Evolutionary conservation across 2,113 vertebrate species (phyloP).

Genomic region (Heterotilapia buettikoferi): DNA sequence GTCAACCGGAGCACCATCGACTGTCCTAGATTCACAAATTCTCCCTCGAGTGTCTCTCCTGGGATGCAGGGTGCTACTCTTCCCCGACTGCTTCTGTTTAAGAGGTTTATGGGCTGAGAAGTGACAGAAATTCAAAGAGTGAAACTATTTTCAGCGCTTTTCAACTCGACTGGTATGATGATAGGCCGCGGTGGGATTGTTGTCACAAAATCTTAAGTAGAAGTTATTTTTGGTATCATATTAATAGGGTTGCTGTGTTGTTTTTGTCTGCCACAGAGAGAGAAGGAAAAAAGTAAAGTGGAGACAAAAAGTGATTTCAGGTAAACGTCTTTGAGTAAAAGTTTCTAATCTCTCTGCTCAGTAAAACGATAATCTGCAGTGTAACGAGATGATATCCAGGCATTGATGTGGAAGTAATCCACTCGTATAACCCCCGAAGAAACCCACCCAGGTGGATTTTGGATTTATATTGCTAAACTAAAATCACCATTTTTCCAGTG

Average conservation of each 20-base stretch:
- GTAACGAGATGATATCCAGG: not conserved
- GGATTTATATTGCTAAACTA: not conserved
- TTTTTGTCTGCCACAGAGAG: not conserved
- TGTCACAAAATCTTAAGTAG: not conserved
- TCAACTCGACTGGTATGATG: not conserved
- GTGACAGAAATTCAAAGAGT: not conserved
- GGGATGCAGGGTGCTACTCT: not conserved
- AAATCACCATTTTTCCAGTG: not conserved
- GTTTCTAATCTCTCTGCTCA: not conserved
- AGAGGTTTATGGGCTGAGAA: constrained; percentile 21
- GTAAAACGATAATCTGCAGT: fast-evolving
- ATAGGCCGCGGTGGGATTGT: not conserved
- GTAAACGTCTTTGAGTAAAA: not conserved
- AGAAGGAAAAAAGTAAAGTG: not conserved
- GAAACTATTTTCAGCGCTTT: not conserved
- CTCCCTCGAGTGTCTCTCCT: constrained; percentile 18
- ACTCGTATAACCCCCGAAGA: not conserved
- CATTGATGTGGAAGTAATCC: not conserved
- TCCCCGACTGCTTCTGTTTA: not conserved
- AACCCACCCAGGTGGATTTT: not conserved
- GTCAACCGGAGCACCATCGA: not conserved
- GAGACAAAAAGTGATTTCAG: not conserved
- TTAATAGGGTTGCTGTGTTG: not conserved
- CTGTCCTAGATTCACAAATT: constrained; percentile 22
- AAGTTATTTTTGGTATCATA: not conserved